These are phyloP conservation scores for Agrotis ipsilon DNA, from an alignment of 2,888 invertebrate species.

Conservation along the genomic window DNA sequence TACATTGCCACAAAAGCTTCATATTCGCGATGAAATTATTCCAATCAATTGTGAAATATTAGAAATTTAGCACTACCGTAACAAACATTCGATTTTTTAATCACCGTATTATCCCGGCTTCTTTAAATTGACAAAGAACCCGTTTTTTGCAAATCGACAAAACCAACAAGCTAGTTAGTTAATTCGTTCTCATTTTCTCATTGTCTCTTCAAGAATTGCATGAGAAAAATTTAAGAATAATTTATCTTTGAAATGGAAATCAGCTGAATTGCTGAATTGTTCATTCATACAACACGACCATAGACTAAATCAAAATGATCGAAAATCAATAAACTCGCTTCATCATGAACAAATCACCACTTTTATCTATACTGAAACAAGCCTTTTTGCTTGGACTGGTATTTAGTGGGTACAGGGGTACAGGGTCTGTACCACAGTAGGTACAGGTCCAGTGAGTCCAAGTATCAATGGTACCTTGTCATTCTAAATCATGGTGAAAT, in stretches of 20 bases:
- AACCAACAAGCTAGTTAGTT: neutral
- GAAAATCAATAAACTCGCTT: conserved; percentile 33
- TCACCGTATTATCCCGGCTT: neutral
- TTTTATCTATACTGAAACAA: conserved; percentile 20
- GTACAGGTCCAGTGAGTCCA: too few relatives aligned
- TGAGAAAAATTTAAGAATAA: conserved; percentile 3
- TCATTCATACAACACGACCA: conserved; percentile 15
- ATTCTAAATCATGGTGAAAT: too few relatives aligned
- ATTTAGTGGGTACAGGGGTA: too few relatives aligned
- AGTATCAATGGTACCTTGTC: too few relatives aligned
- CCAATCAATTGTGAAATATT: neutral
- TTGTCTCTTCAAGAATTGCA: neutral
- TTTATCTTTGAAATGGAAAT: neutral
- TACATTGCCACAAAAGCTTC: conserved; percentile 91
- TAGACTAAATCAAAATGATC: conserved; percentile 21
- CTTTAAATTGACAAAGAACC: neutral
- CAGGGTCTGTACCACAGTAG: too few relatives aligned
- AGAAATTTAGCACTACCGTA: neutral
- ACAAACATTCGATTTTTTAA: conserved; percentile 10
- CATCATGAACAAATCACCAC: conserved; percentile 26
- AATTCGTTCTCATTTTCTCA: conserved; percentile 6
- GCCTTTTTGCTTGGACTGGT: conserved; percentile 6
- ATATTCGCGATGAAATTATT: conserved; percentile 71
- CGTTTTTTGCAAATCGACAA: neutral
- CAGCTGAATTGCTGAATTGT: too few relatives aligned